Evolutionary conservation across 2,888 invertebrate genomes (phyloP), one percentile per base, ranked within the genome.

Genomic region (Oscheius sp.): DNA sequence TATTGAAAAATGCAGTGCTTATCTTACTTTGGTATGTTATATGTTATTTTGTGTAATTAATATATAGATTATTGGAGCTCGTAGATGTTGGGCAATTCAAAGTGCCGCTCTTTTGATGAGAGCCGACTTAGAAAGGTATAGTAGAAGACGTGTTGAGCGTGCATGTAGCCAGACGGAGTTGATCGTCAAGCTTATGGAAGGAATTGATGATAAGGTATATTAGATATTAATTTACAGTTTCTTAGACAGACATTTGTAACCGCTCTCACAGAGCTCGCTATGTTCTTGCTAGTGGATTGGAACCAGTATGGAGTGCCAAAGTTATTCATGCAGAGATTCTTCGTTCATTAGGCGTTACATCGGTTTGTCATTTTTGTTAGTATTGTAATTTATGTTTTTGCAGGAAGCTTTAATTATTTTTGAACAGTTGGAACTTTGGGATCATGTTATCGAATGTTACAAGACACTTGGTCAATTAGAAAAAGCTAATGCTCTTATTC

Each of bases 361-460:
- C 75, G 81, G 86, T 64, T 68, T n/a, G n/a, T n/a, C n/a, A n/a
- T n/a, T n/a, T n/a, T n/a, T n/a, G n/a, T n/a, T n/a, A n/a, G n/a
- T 6, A 41, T 41, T 41, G 12, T 17, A 30, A 32, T 17, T 12
- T 30, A 54, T 24, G n/a, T 54, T 14, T 12, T 70, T 80, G 4
- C 84, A 86, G 2, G 85, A 87, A 51, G 89, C 89, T 0, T 80
- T 89, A 22, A 85, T 87, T 12, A 84, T 88, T 22, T 88, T 85
- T 75, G 86, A 87, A 66, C 75, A 82, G 32, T 76, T 95, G 26
- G 90, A 93, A 78, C 88, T 92, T 26, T 98, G 96, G 95, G 94
- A 95, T 82, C 92, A 94, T 74, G 93, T 94, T 30, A 93, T 98
- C 64, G 90, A 91, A 1, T 97, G 97, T 87, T 96, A 96, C 86